phyloP scores from a whole-genome alignment of 1,140 invertebrate genomes.

The Heterodera schachtii region DNA sequence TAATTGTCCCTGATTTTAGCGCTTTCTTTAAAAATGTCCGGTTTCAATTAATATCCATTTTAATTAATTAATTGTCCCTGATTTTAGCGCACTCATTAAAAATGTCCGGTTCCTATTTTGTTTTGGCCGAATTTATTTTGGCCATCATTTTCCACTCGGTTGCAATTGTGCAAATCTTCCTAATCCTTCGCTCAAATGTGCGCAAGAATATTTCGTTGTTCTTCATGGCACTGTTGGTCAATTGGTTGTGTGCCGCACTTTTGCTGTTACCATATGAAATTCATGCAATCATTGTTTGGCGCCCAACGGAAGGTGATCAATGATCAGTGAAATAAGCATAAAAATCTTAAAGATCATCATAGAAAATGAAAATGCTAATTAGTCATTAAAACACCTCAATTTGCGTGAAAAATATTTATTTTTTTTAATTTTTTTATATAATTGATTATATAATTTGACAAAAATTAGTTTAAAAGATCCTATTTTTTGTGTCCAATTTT shows the following conservation, averaged over 20 bases:
- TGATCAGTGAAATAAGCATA: no score
- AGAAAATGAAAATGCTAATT: no score
- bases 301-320: background rate
- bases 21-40: no score
- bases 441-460: no score
- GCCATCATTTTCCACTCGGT: conserved; percentile 12
- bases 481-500: no score
- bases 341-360: no score
- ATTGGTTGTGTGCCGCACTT: conserved; percentile 19
- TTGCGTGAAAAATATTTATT: background rate
- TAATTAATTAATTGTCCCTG: no score
- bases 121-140: conserved; percentile 22
- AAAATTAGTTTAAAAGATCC: no score
- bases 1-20: no score
- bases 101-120: conserved; percentile 29
- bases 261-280: conserved; percentile 25
- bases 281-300: conserved; percentile 20
- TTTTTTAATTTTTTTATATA: background rate
- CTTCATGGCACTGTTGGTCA: conserved; percentile 18
- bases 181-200: conserved; percentile 3
- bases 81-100: background rate
- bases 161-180: background rate
- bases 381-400: no score
- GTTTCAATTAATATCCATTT: no score
- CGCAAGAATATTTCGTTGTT: background rate